Evolutionary conservation across 1,140 invertebrate genomes (phyloP).

Genomic region (Trissolcus basalis): DNA sequence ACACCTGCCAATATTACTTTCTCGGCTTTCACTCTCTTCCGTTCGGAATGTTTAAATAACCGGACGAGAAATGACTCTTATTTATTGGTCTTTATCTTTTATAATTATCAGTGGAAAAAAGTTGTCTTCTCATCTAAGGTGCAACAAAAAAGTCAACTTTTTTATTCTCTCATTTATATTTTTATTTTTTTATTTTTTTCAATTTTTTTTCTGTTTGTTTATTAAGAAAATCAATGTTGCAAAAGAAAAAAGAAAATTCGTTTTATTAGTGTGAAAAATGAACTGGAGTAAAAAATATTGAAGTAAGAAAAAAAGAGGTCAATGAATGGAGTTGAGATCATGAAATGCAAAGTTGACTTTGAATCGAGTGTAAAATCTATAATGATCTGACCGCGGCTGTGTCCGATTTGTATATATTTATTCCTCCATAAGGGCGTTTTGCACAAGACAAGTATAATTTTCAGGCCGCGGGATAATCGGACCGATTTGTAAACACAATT

Average conservation of each 20-base stretch:
- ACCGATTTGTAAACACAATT: constrained; percentile 19
- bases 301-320: constrained; percentile 11
- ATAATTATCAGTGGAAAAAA: not conserved
- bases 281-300: too few relatives aligned
- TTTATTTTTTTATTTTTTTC: too few relatives aligned
- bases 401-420: constrained; percentile 27
- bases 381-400: constrained; percentile 9
- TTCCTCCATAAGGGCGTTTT: constrained; percentile 25
- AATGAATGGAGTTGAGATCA: constrained; percentile 1
- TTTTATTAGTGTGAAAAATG: too few relatives aligned
- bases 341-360: constrained; percentile 10
- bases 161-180: too few relatives aligned
- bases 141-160: too few relatives aligned
- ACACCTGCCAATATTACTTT: constrained; percentile 48
- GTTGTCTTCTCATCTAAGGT: too few relatives aligned
- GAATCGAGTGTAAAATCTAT: constrained; percentile 4
- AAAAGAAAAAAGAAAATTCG: too few relatives aligned
- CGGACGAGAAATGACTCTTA: too few relatives aligned
- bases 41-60: constrained; percentile 5
- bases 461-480: constrained; percentile 35
- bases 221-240: too few relatives aligned
- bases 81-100: not conserved
- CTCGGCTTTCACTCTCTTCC: constrained; percentile 38
- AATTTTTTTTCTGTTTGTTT: too few relatives aligned
- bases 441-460: constrained; percentile 30